Percentiles rank a stretch among this genome's conserved stretches.
phyloP scores from a whole-genome alignment of 1,140 invertebrate genomes.

The Drosophila saltans region DNA sequence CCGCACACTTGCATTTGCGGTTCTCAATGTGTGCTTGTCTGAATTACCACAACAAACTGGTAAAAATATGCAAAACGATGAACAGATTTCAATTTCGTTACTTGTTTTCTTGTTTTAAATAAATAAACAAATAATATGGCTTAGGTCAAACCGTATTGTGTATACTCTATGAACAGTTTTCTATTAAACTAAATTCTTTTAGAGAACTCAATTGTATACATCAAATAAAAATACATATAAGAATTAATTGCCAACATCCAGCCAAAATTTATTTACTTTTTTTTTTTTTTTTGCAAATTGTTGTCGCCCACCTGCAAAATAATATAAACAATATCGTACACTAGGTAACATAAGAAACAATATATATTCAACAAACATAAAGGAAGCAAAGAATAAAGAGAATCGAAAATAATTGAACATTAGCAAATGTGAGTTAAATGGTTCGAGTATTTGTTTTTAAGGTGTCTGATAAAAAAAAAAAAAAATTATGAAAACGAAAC shows the following conservation, averaged over 20 bases:
- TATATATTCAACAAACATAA: conserved; percentile 59
- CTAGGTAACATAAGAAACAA: conserved; percentile 34
- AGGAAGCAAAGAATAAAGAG: conserved; percentile 34
- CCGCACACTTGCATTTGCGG: conserved; percentile 59
- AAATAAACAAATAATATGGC: conserved; percentile 48
- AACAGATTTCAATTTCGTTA: conserved; percentile 60
- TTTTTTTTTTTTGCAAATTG: neutral
- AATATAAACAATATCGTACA: conserved; percentile 58
- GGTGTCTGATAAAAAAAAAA: conserved; percentile 45
- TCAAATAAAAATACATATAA: no score
- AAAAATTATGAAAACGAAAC: conserved; percentile 10
- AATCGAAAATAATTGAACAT: conserved; percentile 69
- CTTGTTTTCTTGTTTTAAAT: conserved; percentile 58
- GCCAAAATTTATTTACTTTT: conserved; percentile 18
- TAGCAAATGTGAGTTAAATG: conserved; percentile 74
- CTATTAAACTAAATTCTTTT: no score
- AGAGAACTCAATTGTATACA: no score
- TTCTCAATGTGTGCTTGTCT: conserved; percentile 31
- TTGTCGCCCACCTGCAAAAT: conserved; percentile 64
- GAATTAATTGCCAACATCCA: neutral
- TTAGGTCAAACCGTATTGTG: neutral
- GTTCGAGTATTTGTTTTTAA: conserved; percentile 59
- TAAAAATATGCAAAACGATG: conserved; percentile 55
- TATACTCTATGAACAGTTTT: neutral
- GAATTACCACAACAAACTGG: conserved; percentile 43